Evolutionary conservation across 2,113 vertebrate species (phyloP), one percentile per base, ranked within the genome.

Genomic region (Silurus asotus): DNA sequence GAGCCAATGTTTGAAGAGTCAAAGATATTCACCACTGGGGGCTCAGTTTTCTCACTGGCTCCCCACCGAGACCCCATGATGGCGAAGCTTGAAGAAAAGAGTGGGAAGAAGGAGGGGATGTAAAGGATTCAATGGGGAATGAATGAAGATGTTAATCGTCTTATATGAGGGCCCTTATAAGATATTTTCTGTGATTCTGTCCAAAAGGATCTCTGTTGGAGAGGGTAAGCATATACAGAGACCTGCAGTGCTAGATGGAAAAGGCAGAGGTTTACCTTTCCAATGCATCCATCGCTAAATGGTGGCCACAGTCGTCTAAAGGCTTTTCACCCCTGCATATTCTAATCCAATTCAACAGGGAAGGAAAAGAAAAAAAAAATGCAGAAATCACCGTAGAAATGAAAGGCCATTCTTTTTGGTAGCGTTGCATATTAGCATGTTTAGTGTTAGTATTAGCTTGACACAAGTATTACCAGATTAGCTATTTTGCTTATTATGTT

Each of bases 1-100:
- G 86, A 96, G 94, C 94, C 92, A 90, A 95, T 94, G 94, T 97
- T 96, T 96, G 96, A 98, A 96, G 96, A 96, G 94, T 96, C 95
- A 96, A 96, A 97, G 94, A 94, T 93, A 94, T 94, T 94, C 95
- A 92, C 96, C 95, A 95, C 90, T 95, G 95, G 96, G 94, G 96
- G 96, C 37, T 95, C 95, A 95, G 95, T 95, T 93, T 95, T 93
- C 93, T 94, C 93, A 97, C 95, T 95, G 96, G 96, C 92, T 92
- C 96, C 97, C 96, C 96, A 96, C 96, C 94, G 96, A 95, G 97
- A 95, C 92, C 91, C 88, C 88, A n/a, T 84, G 88, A 92, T 88
- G 85, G 85, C 90, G 51, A 90, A 90, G 89, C 45, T 93, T 94
- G 93, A 93, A 94, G 93, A 59, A 91, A 51, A 87, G 86, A 87